Evolutionary conservation across 2,797 vertebrate genomes (phyloP).

Genomic region (Paratrypauchen microcephalus): DNA sequence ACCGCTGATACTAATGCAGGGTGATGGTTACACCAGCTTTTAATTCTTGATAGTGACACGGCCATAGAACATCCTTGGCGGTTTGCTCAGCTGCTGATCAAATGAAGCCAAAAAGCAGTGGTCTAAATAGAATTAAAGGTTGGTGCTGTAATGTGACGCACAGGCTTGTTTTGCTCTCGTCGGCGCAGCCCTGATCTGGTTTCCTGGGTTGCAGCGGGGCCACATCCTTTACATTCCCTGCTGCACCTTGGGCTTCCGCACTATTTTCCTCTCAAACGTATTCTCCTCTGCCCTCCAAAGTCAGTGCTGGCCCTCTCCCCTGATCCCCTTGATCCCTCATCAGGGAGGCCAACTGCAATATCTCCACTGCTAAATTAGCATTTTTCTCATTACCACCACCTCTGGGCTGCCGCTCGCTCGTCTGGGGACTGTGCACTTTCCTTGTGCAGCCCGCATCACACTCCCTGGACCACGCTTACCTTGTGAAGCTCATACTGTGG

Average conservation of each 20-base stretch:
- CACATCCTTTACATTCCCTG: conserved; percentile 44
- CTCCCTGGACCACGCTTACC: conserved; percentile 46
- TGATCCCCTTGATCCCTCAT: conserved; percentile 72
- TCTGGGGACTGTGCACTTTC: conserved; percentile 54
- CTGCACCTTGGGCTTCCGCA: conserved; percentile 24
- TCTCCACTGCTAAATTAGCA: conserved; percentile 70
- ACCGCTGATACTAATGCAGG: conserved; percentile 42
- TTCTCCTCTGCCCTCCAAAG: conserved; percentile 55
- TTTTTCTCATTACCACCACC: conserved; percentile 78
- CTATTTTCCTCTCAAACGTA: conserved; percentile 29
- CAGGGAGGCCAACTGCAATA: conserved; percentile 71
- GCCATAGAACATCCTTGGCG: conserved; percentile 39
- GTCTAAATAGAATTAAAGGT: conserved; percentile 62
- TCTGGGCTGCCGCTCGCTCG: conserved; percentile 58
- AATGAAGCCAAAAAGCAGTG: conserved; percentile 63
- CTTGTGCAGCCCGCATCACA: conserved; percentile 21
- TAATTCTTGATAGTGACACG: conserved; percentile 56
- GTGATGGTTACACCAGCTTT: conserved; percentile 59
- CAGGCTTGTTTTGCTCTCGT: conserved; percentile 32
- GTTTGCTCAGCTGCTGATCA: conserved; percentile 62
- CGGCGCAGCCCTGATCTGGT: conserved; percentile 39
- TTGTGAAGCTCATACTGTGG: conserved; percentile 25
- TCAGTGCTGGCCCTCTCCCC: conserved; percentile 54
- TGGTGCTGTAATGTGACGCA: conserved; percentile 37
- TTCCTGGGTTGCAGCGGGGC: conserved; percentile 31